Evolutionary conservation across 1,140 invertebrate genomes (phyloP), one percentile per base, ranked within the genome.

Genomic region (Episyrphus balteatus): DNA sequence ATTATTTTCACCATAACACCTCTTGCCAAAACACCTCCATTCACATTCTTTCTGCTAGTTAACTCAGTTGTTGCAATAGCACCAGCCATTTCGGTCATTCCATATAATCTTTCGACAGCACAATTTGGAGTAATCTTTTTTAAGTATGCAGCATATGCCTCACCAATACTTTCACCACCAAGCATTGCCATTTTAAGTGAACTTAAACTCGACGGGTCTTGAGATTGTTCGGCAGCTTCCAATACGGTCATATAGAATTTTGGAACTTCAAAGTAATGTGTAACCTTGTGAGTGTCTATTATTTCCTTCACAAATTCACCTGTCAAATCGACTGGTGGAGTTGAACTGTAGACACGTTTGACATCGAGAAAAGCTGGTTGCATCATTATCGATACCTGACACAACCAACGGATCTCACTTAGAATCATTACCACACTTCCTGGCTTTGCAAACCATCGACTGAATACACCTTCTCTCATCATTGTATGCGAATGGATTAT

Each of bases 1-100:
- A 48, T 17, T 12, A 48, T 17, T 48, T 48, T 34, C 2, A 48
- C 2, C 39, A 44, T 32, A 8, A 44, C 10, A 7, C 47, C 47
- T 13, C 19, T 32, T 9, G 17, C 17, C 21, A 42, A 14, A 34
- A 21, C 18, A 8, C 47, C 47, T 7, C 40, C 47, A 43, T 48
- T 48, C 8, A 26, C 21, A 26, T 26, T 5, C 8, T 26, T 26
- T 26, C 3, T 26, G 21, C 21, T 26, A 3, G 33, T 37, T 5
- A 36, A 13, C 10, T 37, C 8, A 36, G 32, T 33, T 26, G 32
- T 32, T 2, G 32, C 33, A n/a, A 41, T 43, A 3, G 26, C 5
- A 12, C 40, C 21, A 5, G 40, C n/a, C 15, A 42, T 12, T 26
- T 48, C 47, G 0, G 47, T 48, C 47, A 48, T 48, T 6, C 47